Evolutionary conservation across 2,113 vertebrate species (phyloP).

Genomic region (Albula glossodonta): DNA sequence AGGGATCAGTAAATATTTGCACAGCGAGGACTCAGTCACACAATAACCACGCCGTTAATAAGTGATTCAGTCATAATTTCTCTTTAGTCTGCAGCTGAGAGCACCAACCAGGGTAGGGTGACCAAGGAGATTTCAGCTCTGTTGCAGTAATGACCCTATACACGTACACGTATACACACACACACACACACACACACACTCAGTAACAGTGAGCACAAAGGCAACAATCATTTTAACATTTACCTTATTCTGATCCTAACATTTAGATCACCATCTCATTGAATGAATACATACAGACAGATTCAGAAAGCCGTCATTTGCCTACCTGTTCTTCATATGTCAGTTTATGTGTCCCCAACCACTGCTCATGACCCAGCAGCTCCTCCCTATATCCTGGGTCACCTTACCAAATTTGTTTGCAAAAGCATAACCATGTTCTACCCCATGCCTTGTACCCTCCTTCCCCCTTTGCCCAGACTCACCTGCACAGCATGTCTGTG

Average conservation of each 20-base stretch:
- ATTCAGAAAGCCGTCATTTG: conserved; percentile 29
- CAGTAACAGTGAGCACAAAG: background rate
- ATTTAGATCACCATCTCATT: background rate
- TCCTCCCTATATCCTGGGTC: conserved; percentile 9
- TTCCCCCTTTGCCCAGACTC: conserved; percentile 23
- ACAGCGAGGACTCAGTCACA: background rate
- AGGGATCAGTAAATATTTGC: conserved; percentile 16
- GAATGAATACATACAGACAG: background rate
- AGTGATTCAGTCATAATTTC: background rate
- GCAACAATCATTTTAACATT: background rate
- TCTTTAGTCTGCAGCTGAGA: background rate
- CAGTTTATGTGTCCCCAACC: background rate
- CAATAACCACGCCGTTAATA: conserved; percentile 14
- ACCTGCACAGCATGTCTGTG: conserved; percentile 89
- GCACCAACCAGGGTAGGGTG: background rate
- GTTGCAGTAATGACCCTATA: too few relatives aligned
- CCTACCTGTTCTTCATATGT: conserved; percentile 34
- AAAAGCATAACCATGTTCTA: background rate
- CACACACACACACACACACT: conserved; percentile 23
- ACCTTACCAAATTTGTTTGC: background rate
- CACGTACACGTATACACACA: background rate
- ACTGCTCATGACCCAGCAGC: background rate
- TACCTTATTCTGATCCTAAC: background rate
- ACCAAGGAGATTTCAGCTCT: background rate
- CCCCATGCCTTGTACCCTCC: background rate